Evolutionary conservation across 1,140 invertebrate genomes (phyloP).

Genomic region (Zaprionus gabonicus): DNA sequence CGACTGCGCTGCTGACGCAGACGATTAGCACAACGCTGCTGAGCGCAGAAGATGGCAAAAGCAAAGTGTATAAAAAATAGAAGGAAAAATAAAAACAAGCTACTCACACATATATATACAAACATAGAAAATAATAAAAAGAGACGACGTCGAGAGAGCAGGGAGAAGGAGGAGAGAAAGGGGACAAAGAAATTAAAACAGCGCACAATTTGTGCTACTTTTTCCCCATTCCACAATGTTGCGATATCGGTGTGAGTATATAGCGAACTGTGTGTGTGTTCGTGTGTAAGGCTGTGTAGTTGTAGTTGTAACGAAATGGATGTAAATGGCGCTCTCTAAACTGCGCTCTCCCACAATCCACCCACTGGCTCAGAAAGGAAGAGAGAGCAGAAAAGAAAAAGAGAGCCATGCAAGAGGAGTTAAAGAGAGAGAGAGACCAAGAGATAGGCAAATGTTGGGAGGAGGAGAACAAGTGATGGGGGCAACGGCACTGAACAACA

Average conservation of each 20-base stretch:
- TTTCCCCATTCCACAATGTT: slow-evolving; percentile 80
- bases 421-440: not conserved
- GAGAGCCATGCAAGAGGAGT: slow-evolving; percentile 12
- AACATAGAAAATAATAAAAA: slow-evolving; percentile 60
- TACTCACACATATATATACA: slow-evolving; percentile 47
- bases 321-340: slow-evolving; percentile 48
- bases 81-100: slow-evolving; percentile 51
- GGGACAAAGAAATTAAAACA: slow-evolving; percentile 77
- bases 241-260: slow-evolving; percentile 50
- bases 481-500: slow-evolving; percentile 51
- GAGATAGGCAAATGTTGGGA: slow-evolving; percentile 18
- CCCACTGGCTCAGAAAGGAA: slow-evolving; percentile 52
- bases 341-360: slow-evolving; percentile 51
- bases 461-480: slow-evolving; percentile 32
- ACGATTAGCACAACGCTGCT: slow-evolving; percentile 69
- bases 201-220: slow-evolving; percentile 83
- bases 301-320: slow-evolving; percentile 55
- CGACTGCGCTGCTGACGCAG: slow-evolving; percentile 63
- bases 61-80: slow-evolving; percentile 49
- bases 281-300: slow-evolving; percentile 31
- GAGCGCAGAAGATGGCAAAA: slow-evolving; percentile 42
- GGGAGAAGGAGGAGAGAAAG: slow-evolving; percentile 28
- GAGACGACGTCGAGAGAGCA: slow-evolving; percentile 29
- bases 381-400: slow-evolving; percentile 34
- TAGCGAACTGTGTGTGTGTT: slow-evolving; percentile 18